Conservation (phyloP, 2,113 vertebrate genomes). For the Spea multiplicata region DNA sequence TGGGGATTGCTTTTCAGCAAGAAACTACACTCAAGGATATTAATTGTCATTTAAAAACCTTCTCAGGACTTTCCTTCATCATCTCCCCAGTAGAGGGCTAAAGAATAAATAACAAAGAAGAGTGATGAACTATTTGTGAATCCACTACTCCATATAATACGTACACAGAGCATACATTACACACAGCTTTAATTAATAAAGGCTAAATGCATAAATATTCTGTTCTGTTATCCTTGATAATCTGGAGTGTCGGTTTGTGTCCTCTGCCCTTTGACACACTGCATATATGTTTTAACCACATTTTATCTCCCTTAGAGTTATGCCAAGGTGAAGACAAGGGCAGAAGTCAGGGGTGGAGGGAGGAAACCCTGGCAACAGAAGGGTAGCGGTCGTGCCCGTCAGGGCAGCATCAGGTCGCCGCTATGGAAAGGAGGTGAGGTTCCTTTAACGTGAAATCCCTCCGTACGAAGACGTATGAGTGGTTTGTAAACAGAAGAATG, state of each 20-base stretch:
- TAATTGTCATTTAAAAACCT: too few relatives aligned
- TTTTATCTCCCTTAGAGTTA: constrained; percentile 67
- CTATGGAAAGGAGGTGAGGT: constrained; percentile 81
- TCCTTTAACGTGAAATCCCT: not conserved
- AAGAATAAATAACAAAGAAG: too few relatives aligned
- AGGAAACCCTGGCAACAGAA: constrained; percentile 86
- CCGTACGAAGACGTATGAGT: rapidly evolving
- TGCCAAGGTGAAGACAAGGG: constrained; percentile 76
- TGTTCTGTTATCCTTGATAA: not conserved
- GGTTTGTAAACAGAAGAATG: not conserved
- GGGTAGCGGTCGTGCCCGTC: constrained; percentile 75
- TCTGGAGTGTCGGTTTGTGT: not conserved
- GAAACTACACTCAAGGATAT: too few relatives aligned
- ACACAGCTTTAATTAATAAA: too few relatives aligned
- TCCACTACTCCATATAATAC: too few relatives aligned
- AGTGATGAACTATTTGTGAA: too few relatives aligned
- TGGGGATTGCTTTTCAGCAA: too few relatives aligned
- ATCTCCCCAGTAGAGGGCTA: too few relatives aligned
- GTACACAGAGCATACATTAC: too few relatives aligned
- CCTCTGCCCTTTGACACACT: not conserved
- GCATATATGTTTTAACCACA: not conserved
- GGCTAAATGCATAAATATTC: too few relatives aligned
- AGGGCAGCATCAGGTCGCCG: constrained; percentile 84
- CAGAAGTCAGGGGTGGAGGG: constrained; percentile 83
- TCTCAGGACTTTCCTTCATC: too few relatives aligned